Percentiles rank a stretch among this genome's conserved stretches.
These are phyloP conservation scores for Pheosia tremula DNA, from an alignment of 2,888 invertebrate species.

Conservation along the genomic window DNA sequence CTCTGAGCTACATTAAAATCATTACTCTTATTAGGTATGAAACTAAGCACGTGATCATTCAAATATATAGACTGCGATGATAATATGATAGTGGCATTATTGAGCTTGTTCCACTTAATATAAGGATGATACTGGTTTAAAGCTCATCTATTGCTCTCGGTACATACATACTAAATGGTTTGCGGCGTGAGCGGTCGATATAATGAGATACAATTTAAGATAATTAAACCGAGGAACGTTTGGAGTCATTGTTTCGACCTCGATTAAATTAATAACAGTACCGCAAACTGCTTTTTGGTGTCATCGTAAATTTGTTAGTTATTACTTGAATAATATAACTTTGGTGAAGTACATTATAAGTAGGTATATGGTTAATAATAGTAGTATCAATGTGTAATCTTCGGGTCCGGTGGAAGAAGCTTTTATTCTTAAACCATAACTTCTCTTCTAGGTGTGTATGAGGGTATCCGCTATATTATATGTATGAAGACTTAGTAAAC, in stretches of 20 bases:
- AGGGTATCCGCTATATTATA: too few species aligned
- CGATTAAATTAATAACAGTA: slow-evolving; percentile 23
- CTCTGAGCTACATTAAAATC: too few species aligned
- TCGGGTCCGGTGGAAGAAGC: too few species aligned
- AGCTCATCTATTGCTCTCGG: neutral
- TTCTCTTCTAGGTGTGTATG: too few species aligned
- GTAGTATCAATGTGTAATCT: too few species aligned
- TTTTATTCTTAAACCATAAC: too few species aligned
- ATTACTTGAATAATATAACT: neutral
- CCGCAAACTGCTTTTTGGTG: slow-evolving; percentile 7
- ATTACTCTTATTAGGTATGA: too few species aligned
- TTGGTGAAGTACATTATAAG: neutral
- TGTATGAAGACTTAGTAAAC: too few species aligned
- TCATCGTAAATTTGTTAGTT: slow-evolving; percentile 7
- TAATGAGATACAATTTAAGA: slow-evolving; percentile 34
- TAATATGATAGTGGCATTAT: neutral
- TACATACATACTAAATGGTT: slow-evolving; percentile 2
- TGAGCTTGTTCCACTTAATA: neutral
- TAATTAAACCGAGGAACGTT: slow-evolving; percentile 36
- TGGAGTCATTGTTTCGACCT: slow-evolving; percentile 20
- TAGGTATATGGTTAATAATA: too few species aligned
- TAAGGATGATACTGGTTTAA: neutral
- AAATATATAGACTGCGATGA: neutral
- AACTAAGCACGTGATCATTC: too few species aligned
- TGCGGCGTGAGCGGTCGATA: slow-evolving; percentile 18